Base-by-base conservation (phyloP, 2,797 vertebrate species). In the Gallinago nigripennis region DNA sequence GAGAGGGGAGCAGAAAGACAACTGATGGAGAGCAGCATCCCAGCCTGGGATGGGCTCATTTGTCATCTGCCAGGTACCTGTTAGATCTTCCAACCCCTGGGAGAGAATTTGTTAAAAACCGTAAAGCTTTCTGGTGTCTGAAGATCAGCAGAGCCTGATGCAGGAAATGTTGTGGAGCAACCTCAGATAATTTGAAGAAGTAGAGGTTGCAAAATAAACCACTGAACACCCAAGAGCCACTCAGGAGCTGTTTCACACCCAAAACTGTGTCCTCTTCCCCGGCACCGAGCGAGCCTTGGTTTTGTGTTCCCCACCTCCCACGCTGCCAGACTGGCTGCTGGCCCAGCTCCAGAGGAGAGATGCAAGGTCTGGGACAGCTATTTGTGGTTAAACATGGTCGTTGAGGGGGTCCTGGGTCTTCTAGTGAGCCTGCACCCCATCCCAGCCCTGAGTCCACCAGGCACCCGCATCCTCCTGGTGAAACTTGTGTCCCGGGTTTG, bases 51-150 rank as follows among this genome's bases (percentile, higher is more conserved):
- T 90, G 71, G 92, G 65, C 57, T 94, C 82, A 92, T 96, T 94
- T 96, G 92, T 96, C 93, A 95, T 90, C 85, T 93, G 81, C 65
- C 71, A 85, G 41, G 68, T 94, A 70, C 41, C 56, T 89, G 46
- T 82, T 91, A 95, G 91, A 90, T 82, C 57, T 90, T 87, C 25
- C 35, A 86, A 43, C 80, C 65, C 78, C 60, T 87, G 53, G 66
- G 90, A 95, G 83, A 82, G 65, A 85, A 84, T 93, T 85, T 93
- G 46, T 94, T 94, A 51, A 92, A 82, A 95, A 92, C 30, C 71
- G 6, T 50, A 92, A 92, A 92, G 68, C 41, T 86, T 95, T 94
- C 64, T 86, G 35, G 19, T 92, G 31, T 71, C 50, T 82, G 60
- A 92, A 88, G 75, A 88, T 77, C 86, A 79, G 30, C 11, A 16